Evolutionary conservation across 2,888 invertebrate species (phyloP), one percentile per base, ranked within the genome.

Genomic region (Cremastinae sp.): DNA sequence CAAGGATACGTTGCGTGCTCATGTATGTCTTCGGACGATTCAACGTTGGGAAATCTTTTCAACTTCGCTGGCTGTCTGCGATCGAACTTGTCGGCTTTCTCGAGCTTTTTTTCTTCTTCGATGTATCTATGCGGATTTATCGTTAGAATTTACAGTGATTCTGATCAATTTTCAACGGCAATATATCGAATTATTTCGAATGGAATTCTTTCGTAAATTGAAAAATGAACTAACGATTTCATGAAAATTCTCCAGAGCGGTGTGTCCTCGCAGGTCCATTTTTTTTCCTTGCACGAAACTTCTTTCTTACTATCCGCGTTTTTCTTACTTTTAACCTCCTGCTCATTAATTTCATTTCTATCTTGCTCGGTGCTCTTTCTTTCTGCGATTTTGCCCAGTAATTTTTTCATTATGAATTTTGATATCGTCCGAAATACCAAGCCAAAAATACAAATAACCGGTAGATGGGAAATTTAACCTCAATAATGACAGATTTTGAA

Each of bases 231-330:
- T 82, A 78, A 86, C 86, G 79, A 68, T 35, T 84, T 83, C 80
- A 82, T 78, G 45, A 82, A 86, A 49, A 78, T 55, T 7, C 79
- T 77, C 86, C 86, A 86, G 14, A 81, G 64, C 0, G 85, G 75
- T n/a, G 75, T 59, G 0, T 79, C 79, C 5, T 81, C 82, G 68
- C 49, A 81, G 39, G 1, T 79, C 65, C 78, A 78, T 62, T 69
- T 76, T 41, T 78, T 62, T 16, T 71, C 66, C 43, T 49, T 70
- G 10, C 56, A 61, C 0, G 64, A 62, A 22, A 68, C 12, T 47
- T 66, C 59, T 49, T 72, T 74, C 28, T 51, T 70, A 3, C 20
- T 47, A 3, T 66, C 22, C 2, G 9, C 7, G n/a, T 39, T 20
- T 8, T 64, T 51, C 9, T 35, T 35, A 14, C 35, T 64, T 53